These are phyloP conservation scores for Trichogramma evanescens DNA, from an alignment of 2,888 invertebrate genomes.

Conservation along the genomic window DNA sequence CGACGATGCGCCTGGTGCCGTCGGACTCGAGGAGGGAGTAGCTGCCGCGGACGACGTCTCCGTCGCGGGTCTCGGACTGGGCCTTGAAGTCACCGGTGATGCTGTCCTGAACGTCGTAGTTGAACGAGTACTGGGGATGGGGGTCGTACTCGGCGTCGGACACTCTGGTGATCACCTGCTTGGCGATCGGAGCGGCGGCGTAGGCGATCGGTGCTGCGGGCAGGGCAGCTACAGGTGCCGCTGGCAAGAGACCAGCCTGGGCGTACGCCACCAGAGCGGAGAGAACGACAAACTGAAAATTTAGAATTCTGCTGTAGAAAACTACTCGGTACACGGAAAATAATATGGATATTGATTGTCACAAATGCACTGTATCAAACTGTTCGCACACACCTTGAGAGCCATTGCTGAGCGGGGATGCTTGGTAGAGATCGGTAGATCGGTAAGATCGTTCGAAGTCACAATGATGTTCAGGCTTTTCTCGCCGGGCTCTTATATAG, in stretches of 20 bases:
- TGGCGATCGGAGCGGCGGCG: constrained; percentile 36
- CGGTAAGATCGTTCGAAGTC: too few species aligned
- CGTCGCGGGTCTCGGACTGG: constrained; percentile 41
- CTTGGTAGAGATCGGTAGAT: too few species aligned
- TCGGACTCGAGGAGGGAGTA: constrained; percentile 50
- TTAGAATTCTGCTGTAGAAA: too few species aligned
- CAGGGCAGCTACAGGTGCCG: neutral
- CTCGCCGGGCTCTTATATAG: too few species aligned
- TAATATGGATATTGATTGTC: too few species aligned
- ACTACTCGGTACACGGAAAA: too few species aligned
- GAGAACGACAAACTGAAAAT: constrained; percentile 36
- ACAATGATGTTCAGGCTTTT: too few species aligned
- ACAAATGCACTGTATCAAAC: too few species aligned
- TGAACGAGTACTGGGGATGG: constrained; percentile 42
- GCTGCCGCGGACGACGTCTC: constrained; percentile 42
- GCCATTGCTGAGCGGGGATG: too few species aligned
- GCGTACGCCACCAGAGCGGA: constrained; percentile 29
- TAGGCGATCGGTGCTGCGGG: constrained; percentile 28
- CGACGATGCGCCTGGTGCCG: constrained; percentile 43
- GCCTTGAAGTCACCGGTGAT: constrained; percentile 39
- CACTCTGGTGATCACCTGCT: constrained; percentile 34
- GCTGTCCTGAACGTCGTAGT: constrained; percentile 38
- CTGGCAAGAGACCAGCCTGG: constrained; percentile 32
- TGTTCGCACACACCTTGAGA: too few species aligned
- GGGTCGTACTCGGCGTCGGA: constrained; percentile 39